These are phyloP conservation scores for Atlantisia rogersi DNA, from an alignment of 2,113 vertebrate genomes.

Conservation along the genomic window DNA sequence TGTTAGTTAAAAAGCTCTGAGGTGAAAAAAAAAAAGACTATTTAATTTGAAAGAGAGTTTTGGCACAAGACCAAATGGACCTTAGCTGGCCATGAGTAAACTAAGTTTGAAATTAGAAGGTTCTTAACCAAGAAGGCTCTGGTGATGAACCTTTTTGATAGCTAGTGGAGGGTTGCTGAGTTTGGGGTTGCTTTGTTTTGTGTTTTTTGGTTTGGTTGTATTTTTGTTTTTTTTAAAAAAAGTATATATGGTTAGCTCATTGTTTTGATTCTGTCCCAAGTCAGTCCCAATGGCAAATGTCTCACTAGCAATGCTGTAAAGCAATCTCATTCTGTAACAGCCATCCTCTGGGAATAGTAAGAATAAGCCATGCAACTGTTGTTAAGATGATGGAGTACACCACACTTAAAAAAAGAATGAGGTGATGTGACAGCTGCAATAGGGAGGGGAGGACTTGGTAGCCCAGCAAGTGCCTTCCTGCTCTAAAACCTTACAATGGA, in stretches of 20 bases:
- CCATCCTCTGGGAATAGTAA: not conserved
- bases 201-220: not conserved
- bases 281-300: not conserved
- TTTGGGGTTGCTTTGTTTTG: too few species aligned
- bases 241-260: not conserved
- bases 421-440: rapidly evolving
- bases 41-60: not conserved
- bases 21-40: not conserved
- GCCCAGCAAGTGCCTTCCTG: not conserved
- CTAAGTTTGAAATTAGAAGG: not conserved
- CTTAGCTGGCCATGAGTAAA: not conserved
- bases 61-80: not conserved
- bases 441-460: not conserved
- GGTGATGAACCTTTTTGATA: not conserved
- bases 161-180: not conserved
- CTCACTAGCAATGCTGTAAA: not conserved
- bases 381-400: not conserved
- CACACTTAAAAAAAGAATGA: not conserved
- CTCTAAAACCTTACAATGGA: not conserved
- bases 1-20: not conserved
- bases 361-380: not conserved
- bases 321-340: not conserved
- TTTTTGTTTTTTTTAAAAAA: not conserved
- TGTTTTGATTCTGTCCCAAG: not conserved
- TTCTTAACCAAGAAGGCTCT: not conserved